Conservation (phyloP, 2,888 invertebrate genomes). For the Tuberolachnus salignus region DNA sequence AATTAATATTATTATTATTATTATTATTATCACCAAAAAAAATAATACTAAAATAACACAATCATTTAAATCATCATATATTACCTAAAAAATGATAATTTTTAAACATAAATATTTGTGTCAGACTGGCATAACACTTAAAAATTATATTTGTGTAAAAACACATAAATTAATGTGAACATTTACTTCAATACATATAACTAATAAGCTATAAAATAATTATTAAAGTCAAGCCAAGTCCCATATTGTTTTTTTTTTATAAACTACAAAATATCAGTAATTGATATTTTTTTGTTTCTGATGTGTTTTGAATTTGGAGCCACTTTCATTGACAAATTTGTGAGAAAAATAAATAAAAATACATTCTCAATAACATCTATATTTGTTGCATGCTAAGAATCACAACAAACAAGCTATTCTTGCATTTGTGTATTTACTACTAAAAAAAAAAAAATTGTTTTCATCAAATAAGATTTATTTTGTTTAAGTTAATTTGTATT, state of each 20-base stretch:
- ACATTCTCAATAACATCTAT: slow-evolving; percentile 42
- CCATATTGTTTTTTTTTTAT: slow-evolving; percentile 9
- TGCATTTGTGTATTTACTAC: slow-evolving; percentile 41
- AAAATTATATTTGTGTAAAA: no score
- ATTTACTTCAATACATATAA: slow-evolving; percentile 30
- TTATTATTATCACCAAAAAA: no score
- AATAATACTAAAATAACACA: no score
- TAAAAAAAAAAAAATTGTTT: slow-evolving; percentile 33
- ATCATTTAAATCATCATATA: no score
- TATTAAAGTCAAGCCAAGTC: slow-evolving; percentile 26
- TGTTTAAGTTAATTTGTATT: slow-evolving; percentile 12
- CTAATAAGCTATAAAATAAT: slow-evolving; percentile 43
- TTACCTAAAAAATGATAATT: neutral
- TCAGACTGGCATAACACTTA: neutral
- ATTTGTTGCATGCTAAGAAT: slow-evolving; percentile 48
- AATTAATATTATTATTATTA: no score
- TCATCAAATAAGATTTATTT: slow-evolving; percentile 12
- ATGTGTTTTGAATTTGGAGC: slow-evolving; percentile 53
- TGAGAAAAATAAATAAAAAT: slow-evolving; percentile 47
- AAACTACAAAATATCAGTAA: slow-evolving; percentile 32
- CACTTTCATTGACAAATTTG: slow-evolving; percentile 52
- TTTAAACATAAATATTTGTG: neutral
- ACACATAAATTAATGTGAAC: neutral
- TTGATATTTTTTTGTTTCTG: slow-evolving; percentile 44
- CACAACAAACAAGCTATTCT: slow-evolving; percentile 52